Base-by-base conservation (phyloP, 2,113 vertebrate genomes). In the Clupea harengus region DNA sequence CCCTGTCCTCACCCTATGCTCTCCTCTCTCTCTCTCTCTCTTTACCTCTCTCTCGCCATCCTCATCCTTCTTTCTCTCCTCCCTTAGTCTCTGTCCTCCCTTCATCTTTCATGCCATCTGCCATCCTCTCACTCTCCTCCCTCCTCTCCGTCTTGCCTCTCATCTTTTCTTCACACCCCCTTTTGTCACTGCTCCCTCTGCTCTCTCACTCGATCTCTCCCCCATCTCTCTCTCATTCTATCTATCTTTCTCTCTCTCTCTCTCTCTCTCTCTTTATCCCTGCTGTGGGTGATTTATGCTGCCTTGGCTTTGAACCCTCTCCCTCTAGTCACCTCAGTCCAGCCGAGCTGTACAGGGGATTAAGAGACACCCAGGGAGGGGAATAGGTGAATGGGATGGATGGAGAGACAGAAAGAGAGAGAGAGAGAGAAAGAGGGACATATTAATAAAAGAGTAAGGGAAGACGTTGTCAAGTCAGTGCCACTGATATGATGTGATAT, bases 261-360 rank as follows among this genome's bases (percentile, higher is more conserved):
- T 67, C 39, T 18, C 4, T 81, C 46, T 10, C 20, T 64, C 50
- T n/a, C 9, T 13, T 32, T 83, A 28, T 72, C 64, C 25, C 7
- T 72, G n/a, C 64, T 9, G 64, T 72, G 64, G 64, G 15, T 57
- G 85, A 22, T 89, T 50, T 85, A 81, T 83, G 46, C 60, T 87
- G 81, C 22, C 54, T 47, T 85, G 20, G 60, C 28, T 83, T 81
- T 88, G 82, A 88, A 89, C 49, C 10, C 81, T 82, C 81, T 88
- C 83, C 81, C 46, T 15, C 49, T 49, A 60, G 83, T 83, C 82
- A 82, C 85, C 81, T 86, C 52, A 82, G 82, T 84, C 46, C 67
- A 82, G 85, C n/a, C 22, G 25, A 10, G 64, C 28, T 84, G 60
- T 22, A 82, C 64, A 72, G 64, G 64, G 60, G 87, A 85, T 87